These are phyloP conservation scores for Acanthoscelides obtectus DNA, from an alignment of 2,888 invertebrate genomes.

Conservation along the genomic window DNA sequence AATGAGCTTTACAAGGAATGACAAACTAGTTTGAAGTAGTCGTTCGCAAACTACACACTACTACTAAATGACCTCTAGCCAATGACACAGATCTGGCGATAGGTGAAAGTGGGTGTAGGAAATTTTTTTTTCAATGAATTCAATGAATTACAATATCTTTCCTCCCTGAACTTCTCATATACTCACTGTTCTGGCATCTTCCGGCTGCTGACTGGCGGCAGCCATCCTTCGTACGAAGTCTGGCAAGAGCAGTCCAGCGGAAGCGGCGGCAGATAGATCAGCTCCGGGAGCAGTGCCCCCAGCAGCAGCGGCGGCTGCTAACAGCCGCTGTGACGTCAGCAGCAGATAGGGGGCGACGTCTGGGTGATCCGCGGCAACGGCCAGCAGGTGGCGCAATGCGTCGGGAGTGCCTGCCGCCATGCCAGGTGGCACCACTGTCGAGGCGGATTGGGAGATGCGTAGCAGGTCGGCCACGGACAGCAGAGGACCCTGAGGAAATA, in stretches of 20 bases:
- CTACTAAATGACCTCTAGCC: no score
- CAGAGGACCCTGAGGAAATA: slow-evolving; percentile 52
- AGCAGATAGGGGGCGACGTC: slow-evolving; percentile 51
- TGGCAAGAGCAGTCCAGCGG: slow-evolving; percentile 44
- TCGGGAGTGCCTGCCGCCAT: slow-evolving; percentile 51
- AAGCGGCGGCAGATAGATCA: slow-evolving; percentile 17
- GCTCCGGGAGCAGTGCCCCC: slow-evolving; percentile 3
- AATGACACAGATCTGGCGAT: no score
- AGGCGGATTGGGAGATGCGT: slow-evolving; percentile 38
- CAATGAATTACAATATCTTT: no score
- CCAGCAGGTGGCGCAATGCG: slow-evolving; percentile 50
- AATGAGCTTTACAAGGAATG: no score
- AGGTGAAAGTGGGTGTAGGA: no score
- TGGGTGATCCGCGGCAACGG: slow-evolving; percentile 35
- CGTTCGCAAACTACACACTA: no score
- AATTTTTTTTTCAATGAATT: no score
- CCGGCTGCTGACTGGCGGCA: slow-evolving; percentile 46
- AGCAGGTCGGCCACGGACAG: slow-evolving; percentile 58
- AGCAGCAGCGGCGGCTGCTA: slow-evolving; percentile 29
- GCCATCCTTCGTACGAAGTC: slow-evolving; percentile 56
- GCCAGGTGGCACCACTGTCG: background rate
- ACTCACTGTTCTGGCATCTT: slow-evolving; percentile 29
- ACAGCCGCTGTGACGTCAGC: slow-evolving; percentile 41
- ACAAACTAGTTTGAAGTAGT: no score
- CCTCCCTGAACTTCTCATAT: no score